Evolutionary conservation across 2,113 vertebrate species (phyloP).

Genomic region (Hipposideros armiger): DNA sequence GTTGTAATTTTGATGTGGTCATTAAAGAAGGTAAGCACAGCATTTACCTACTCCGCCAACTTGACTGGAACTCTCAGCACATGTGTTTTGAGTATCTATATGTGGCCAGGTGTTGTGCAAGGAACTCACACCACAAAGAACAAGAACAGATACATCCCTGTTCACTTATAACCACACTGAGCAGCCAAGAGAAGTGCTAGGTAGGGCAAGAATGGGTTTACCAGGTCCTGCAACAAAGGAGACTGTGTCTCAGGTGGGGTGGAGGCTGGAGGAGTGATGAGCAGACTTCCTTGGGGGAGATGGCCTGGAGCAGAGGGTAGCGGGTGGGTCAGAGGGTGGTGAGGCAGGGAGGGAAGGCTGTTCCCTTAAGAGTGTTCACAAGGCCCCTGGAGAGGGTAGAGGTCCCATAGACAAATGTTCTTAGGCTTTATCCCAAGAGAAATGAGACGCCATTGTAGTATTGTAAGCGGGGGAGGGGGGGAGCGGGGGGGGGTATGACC

Average conservation of each 20-base stretch:
- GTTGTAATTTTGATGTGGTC: too few species aligned
- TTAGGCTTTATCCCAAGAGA: not conserved
- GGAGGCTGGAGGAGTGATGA: not conserved
- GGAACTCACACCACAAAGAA: too few species aligned
- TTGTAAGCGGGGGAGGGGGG: not conserved
- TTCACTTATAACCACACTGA: not conserved
- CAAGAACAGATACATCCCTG: not conserved
- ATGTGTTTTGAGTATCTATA: not conserved
- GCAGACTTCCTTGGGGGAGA: not conserved
- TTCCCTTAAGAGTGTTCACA: not conserved
- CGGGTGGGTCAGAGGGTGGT: not conserved
- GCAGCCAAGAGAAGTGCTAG: not conserved
- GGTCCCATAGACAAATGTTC: not conserved
- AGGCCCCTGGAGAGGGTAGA: not conserved
- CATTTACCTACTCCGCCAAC: too few species aligned
- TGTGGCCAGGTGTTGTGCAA: not conserved
- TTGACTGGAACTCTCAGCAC: too few species aligned
- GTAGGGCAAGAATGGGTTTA: rapidly evolving
- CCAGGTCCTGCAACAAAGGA: not conserved
- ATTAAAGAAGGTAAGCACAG: too few species aligned
- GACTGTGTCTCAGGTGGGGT: not conserved
- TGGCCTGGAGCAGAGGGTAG: too few species aligned
- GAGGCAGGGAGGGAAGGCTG: rapidly evolving
- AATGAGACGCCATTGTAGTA: rapidly evolving
- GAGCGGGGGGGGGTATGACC: too few species aligned